Conservation (phyloP, 1,140 invertebrate species). For the Teleopsis dalmanni region DNA sequence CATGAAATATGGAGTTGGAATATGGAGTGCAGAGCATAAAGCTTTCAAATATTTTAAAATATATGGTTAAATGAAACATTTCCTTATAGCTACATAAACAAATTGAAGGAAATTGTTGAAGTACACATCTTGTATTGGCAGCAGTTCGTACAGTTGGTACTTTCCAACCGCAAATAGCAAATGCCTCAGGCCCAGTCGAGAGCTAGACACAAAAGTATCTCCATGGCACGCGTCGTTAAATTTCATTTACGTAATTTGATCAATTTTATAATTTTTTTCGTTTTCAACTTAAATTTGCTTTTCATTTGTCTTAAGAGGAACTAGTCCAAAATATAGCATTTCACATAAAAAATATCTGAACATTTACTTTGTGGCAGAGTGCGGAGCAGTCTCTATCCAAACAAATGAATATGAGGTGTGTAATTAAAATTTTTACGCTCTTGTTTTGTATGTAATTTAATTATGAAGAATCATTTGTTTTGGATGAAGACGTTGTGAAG, state of each 20-base stretch:
- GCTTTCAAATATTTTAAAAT: no score
- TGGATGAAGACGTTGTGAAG: no score
- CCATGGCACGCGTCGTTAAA: constrained; percentile 22
- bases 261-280: constrained; percentile 10
- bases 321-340: no score
- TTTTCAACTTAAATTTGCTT: neutral
- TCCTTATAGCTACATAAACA: constrained; percentile 26
- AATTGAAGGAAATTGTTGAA: constrained; percentile 16
- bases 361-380: no score
- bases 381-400: neutral
- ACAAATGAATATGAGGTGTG: constrained; percentile 41
- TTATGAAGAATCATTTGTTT: constrained; percentile 41
- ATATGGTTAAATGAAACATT: no score
- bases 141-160: no score
- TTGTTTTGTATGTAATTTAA: constrained; percentile 38
- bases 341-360: no score
- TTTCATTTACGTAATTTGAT: constrained; percentile 27
- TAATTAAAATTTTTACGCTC: constrained; percentile 42
- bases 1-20: no score
- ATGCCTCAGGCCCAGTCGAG: neutral
- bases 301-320: neutral
- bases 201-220: neutral
- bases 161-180: neutral
- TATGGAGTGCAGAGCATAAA: no score
- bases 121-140: no score